These are phyloP conservation scores for Heteronetta atricapilla DNA, from an alignment of 2,113 vertebrate genomes.

Conservation along the genomic window DNA sequence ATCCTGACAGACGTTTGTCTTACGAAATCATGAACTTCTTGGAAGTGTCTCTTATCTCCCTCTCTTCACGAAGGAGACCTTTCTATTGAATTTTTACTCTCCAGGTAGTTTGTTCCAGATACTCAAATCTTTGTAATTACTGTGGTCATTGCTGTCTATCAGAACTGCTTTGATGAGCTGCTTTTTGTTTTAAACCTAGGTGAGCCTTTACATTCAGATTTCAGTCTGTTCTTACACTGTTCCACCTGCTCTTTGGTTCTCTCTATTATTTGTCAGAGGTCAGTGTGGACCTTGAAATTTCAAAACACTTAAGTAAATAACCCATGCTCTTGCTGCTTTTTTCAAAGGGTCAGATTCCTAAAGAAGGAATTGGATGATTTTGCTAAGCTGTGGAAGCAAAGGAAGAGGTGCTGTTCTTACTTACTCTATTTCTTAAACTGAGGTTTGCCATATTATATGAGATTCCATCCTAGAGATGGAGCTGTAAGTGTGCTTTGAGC, in stretches of 20 bases:
- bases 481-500: background rate
- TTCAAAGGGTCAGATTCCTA: background rate
- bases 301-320: conserved; percentile 28
- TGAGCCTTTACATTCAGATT: background rate
- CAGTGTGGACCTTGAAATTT: background rate
- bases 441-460: background rate
- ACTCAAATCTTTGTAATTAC: background rate
- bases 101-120: background rate
- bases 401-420: background rate
- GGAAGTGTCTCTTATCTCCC: background rate
- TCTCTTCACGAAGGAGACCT: background rate
- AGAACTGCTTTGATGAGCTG: conserved; percentile 7
- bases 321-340: conserved; percentile 10
- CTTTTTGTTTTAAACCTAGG: background rate
- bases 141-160: background rate
- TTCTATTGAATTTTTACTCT: background rate
- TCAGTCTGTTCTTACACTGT: background rate
- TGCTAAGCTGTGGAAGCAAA: background rate
- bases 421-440: background rate
- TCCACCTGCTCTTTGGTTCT: conserved; percentile 13
- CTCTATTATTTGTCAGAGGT: background rate
- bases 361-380: background rate
- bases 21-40: background rate
- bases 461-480: background rate
- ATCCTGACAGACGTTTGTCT: conserved; percentile 15